Conservation (phyloP, 2,797 vertebrate genomes). For the Eremophila alpestris region DNA sequence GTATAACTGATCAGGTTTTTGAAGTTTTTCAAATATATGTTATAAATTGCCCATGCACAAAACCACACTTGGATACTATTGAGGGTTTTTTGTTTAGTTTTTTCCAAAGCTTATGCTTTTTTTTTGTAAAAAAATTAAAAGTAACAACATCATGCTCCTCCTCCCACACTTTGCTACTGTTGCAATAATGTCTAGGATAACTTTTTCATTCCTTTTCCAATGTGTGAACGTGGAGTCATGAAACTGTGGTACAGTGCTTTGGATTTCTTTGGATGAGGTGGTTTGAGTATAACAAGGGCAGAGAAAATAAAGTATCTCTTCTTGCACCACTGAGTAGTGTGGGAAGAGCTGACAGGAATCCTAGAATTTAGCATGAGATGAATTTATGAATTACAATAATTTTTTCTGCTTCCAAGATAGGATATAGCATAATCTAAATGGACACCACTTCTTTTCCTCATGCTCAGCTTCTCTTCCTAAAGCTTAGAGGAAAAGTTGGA, state of each 20-base stretch:
- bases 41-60: not conserved
- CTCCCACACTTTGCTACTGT: not conserved
- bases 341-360: not conserved
- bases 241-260: not conserved
- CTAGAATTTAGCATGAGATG: not conserved
- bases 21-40: not conserved
- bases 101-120: not conserved
- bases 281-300: not conserved
- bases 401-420: not conserved
- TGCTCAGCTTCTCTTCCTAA: not conserved
- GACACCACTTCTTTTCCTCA: not conserved
- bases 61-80: not conserved
- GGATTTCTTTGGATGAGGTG: not conserved
- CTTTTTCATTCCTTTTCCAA: not conserved
- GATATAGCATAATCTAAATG: not conserved
- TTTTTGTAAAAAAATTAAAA: not conserved
- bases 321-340: not conserved
- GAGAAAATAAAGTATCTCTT: not conserved
- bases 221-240: not conserved
- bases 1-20: not conserved
- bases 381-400: not conserved
- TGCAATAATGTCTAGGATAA: not conserved
- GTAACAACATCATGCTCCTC: not conserved
- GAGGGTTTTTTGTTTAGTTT: rapidly evolving
- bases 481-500: not conserved